Percentiles rank a stretch among this genome's conserved stretches.
Evolutionary conservation across 2,888 invertebrate genomes (phyloP).

Genomic region (Itoplectis maculator): DNA sequence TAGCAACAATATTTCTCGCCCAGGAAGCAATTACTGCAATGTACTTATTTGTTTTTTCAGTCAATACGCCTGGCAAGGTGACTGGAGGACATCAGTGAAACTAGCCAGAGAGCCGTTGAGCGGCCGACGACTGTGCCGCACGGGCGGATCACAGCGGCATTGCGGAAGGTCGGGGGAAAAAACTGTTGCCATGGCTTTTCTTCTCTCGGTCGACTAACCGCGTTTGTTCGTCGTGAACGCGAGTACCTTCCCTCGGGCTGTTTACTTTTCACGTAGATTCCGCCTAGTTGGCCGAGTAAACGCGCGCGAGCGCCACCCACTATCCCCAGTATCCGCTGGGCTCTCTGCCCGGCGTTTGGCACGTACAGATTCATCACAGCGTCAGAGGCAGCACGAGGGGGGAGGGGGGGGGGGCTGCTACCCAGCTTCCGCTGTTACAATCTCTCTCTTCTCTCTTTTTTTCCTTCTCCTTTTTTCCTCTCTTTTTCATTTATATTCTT

Average conservation of each 20-base stretch:
- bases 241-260: constrained; percentile 41
- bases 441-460: constrained; percentile 16
- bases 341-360: background rate
- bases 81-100: too few relatives aligned
- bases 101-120: background rate
- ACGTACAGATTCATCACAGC: constrained; percentile 40
- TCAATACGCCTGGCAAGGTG: too few relatives aligned
- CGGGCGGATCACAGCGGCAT: background rate
- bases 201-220: constrained; percentile 30
- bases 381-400: too few relatives aligned
- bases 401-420: background rate
- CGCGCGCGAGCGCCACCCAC: constrained; percentile 16
- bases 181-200: constrained; percentile 31
- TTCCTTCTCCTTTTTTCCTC: background rate
- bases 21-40: too few relatives aligned
- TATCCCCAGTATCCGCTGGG: constrained; percentile 6
- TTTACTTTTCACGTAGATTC: constrained; percentile 44
- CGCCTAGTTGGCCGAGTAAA: constrained; percentile 45
- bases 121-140: background rate
- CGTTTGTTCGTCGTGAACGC: constrained; percentile 41
- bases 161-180: background rate
- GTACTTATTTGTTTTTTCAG: background rate
- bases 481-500: constrained; percentile 28
- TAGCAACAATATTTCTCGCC: too few relatives aligned
- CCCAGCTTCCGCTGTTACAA: constrained; percentile 7